Percentiles rank a stretch among this genome's conserved stretches.
Conservation (phyloP, 2,113 vertebrate species). For the Mionectes macconnelli region DNA sequence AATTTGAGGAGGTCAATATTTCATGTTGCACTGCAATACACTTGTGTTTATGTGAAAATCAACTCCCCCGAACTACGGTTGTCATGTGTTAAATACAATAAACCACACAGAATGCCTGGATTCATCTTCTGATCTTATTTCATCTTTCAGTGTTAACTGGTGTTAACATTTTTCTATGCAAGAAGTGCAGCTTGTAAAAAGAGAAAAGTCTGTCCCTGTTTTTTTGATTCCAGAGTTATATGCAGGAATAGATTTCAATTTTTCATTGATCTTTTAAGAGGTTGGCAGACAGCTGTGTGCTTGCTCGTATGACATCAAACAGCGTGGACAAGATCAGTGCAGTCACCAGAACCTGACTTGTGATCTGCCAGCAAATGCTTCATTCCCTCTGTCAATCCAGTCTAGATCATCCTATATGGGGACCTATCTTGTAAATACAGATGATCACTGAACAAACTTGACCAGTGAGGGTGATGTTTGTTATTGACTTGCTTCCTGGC, state of each 20-base stretch:
- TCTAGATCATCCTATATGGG: neutral
- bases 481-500: neutral
- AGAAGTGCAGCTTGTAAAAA: neutral
- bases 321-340: rapidly evolving
- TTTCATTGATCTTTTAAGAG: neutral
- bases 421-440: neutral
- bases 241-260: neutral
- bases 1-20: neutral
- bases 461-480: neutral
- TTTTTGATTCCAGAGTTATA: neutral
- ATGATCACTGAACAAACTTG: neutral
- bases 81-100: neutral
- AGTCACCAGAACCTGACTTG: neutral
- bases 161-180: neutral
- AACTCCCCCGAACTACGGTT: neutral
- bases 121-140: neutral
- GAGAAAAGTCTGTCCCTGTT: neutral
- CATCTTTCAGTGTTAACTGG: neutral
- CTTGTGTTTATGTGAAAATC: neutral
- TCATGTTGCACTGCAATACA: neutral
- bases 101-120: neutral
- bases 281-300: neutral
- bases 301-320: neutral
- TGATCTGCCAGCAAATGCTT: neutral
- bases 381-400: neutral